Base-by-base conservation (phyloP, 2,888 invertebrate species). In the Pollenia angustigena region DNA sequence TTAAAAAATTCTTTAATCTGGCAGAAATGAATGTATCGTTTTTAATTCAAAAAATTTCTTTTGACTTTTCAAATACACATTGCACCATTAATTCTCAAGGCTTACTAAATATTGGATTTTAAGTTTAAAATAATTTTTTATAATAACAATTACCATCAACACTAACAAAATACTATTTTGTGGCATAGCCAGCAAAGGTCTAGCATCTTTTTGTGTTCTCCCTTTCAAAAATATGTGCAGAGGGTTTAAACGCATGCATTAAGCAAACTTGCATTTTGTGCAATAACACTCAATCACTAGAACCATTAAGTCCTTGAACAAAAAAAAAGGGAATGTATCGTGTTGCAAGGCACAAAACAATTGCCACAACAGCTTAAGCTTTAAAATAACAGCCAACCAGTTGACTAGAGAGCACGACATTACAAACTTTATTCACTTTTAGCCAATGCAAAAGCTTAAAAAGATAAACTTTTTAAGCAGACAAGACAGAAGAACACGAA, bases 321-420 rank as follows among this genome's bases (percentile, higher is more conserved):
- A 44, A 78, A 68, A 82, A n/a, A 68, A 82, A 86, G 52, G 75
- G 86, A 86, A 83, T 86, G 86, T 83, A 80, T 64, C 79, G 62
- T 82, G 54, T 79, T 72, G 68, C 68, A 85, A 82, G 62, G 58
- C 60, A 62, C 50, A 14, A 52, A 60, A 80, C 42, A 46, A 46
- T 7, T 14, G 46, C n/a, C 62, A 81, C 52, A 74, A 48, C 44
- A 58, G n/a, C 42, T 56, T 83, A 79, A 78, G 71, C 72, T 72
- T 82, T 60, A 60, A 76, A 81, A 46, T 69, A 46, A 78, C 44
- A 78, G 58, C 58, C 50, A 66, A 23, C 48, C 52, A 50, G 52
- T 3, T 32, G 48, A 18, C 12, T 50, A 6, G 16, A 54, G 48
- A n/a, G 56, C 12, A 54, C 68, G 12, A 46, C 62, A 62, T 9